Conservation (phyloP, 2,113 vertebrate species). For the Prolemur simus region DNA sequence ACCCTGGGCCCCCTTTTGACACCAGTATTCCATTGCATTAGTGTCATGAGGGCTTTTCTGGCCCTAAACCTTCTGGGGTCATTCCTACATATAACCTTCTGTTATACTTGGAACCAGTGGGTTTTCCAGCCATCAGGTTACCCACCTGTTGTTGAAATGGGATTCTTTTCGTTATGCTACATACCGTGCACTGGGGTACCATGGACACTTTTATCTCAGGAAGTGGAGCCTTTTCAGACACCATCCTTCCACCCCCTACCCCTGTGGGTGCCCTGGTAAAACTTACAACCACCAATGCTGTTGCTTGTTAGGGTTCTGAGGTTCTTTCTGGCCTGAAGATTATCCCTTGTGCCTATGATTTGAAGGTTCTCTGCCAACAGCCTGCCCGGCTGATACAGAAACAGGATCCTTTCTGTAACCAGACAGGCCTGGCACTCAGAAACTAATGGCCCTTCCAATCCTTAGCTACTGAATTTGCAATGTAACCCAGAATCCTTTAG, state of each 20-base stretch:
- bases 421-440: not conserved
- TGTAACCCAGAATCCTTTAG: not conserved
- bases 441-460: not conserved
- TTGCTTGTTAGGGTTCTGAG: not conserved
- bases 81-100: not conserved
- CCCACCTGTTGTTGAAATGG: not conserved
- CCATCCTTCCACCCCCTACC: not conserved
- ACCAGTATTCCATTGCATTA: not conserved
- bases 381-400: not conserved
- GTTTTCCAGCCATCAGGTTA: not conserved
- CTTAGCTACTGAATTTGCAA: not conserved
- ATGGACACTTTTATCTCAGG: not conserved
- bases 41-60: not conserved
- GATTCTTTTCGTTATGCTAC: not conserved
- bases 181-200: not conserved
- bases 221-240: not conserved
- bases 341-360: not conserved
- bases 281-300: not conserved
- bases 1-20: not conserved
- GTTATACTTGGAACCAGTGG: not conserved
- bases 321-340: not conserved
- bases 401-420: not conserved
- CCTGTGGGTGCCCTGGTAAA: not conserved
- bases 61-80: not conserved
- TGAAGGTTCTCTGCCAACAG: not conserved